Base-by-base conservation (phyloP, 2,888 invertebrate genomes). In the Malachius bipustulatus region DNA sequence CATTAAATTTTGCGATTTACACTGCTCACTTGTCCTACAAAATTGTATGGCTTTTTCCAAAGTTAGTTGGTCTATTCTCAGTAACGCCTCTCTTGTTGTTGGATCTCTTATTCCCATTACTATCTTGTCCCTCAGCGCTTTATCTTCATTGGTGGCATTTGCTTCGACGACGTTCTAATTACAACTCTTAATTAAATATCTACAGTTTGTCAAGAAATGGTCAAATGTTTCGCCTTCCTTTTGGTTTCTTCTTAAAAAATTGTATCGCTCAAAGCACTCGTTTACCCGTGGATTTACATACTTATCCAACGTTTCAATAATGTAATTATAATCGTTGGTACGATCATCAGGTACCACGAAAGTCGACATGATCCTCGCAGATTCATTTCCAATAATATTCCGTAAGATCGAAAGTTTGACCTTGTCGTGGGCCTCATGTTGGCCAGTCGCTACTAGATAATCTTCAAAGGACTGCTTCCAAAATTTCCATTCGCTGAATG, bases 221-320 rank as follows among this genome's bases (percentile, higher is more conserved):
- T 50, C 48, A 28, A 50, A 48, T 2, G 29, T 16, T 30, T 46
- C 47, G 6, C 42, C 44, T 38, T 47, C 45, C 30, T 44, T 45
- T 32, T 47, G 44, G 8, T 12, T 35, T 27, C 45, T 37, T 39
- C 43, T 44, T 10, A 37, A 34, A 34, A 48, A 49, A 34, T 41
- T 45, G 31, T 44, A 47, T 13, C 46, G 12, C 36, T 44, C 45
- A 35, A 47, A 49, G 26, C 40, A 42, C 36, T 49, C 46, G 28
- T 48, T 48, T 10, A 45, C 32, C 26, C 43, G 14, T 48, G 46
- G n/a, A 15, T 46, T 48, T 4, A 47, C 47, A 36, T 49, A 47
- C 24, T 39, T 37, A 8, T 39, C 39, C 4, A 46, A 42, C 14
- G 32, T 11, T 4, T 32, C 9, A 14, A 44, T 35, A 14, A 30